These are phyloP conservation scores for Drosophila simulans DNA, from an alignment of 1,140 invertebrate genomes.

Conservation along the genomic window DNA sequence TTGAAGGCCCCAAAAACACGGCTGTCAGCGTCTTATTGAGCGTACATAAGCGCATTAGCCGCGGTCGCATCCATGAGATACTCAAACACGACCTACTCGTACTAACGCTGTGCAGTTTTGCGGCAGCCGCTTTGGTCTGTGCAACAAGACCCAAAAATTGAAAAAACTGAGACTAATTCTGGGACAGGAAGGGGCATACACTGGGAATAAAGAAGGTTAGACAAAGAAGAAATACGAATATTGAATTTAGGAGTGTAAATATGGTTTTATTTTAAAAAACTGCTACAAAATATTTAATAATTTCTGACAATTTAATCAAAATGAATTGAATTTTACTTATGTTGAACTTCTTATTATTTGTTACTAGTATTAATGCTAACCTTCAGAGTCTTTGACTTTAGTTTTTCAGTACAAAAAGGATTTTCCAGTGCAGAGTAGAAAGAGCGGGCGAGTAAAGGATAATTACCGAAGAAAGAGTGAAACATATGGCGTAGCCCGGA, in stretches of 20 bases:
- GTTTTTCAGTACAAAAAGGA: not conserved
- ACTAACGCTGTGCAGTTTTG: slow-evolving; percentile 32
- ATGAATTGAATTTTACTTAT: no score
- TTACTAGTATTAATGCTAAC: no score
- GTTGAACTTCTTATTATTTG: no score
- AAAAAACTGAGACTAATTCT: slow-evolving; percentile 69
- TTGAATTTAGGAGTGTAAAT: no score
- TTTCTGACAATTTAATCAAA: no score
- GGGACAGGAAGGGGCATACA: slow-evolving; percentile 11
- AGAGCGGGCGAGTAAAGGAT: slow-evolving; percentile 55
- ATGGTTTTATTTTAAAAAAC: no score
- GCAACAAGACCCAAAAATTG: slow-evolving; percentile 43
- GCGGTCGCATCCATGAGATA: slow-evolving; percentile 61
- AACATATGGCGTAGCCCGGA: slow-evolving; percentile 61
- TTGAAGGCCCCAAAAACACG: slow-evolving; percentile 56
- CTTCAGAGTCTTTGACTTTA: no score
- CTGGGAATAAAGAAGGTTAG: not conserved
- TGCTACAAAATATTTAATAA: no score
- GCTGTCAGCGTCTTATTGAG: slow-evolving; percentile 80
- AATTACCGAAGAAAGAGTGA: slow-evolving; percentile 66
- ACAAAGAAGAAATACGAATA: not conserved
- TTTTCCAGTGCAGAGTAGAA: slow-evolving; percentile 3
- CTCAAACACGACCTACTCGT: slow-evolving; percentile 13
- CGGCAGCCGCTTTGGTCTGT: slow-evolving; percentile 63
- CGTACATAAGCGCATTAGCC: slow-evolving; percentile 77